phyloP scores from a whole-genome alignment of 35 echinoderm and acorn worm species.

The Lytechinus pictus region DNA sequence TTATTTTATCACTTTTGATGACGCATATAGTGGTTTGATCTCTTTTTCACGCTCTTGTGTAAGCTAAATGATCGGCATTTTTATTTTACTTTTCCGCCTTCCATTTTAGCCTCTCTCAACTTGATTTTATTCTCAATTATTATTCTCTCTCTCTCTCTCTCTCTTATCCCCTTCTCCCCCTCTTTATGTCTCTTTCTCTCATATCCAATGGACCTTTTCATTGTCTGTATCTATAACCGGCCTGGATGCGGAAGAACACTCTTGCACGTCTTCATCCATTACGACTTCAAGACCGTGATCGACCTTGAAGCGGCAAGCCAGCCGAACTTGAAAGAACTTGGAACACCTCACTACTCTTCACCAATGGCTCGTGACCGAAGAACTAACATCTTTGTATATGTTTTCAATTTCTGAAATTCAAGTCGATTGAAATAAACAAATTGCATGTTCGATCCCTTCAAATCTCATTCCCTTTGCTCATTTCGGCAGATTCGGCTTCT shows the following conservation, averaged over 20 bases:
- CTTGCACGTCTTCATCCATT: slow-evolving; percentile 30
- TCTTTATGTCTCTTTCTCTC: not conserved
- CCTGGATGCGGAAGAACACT: slow-evolving; percentile 15
- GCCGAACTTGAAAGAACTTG: slow-evolving; percentile 37
- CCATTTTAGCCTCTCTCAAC: too few relatives aligned
- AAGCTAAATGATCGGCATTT: too few relatives aligned
- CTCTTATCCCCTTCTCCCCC: too few relatives aligned
- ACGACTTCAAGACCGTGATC: slow-evolving; percentile 7
- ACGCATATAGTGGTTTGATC: too few relatives aligned
- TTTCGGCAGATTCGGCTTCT: not conserved
- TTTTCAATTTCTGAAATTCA: slow-evolving; percentile 39
- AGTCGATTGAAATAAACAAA: slow-evolving; percentile 37
- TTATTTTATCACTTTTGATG: too few relatives aligned
- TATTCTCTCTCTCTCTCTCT: too few relatives aligned
- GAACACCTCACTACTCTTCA: slow-evolving; percentile 28
- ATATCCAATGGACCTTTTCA: not conserved
- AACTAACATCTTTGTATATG: slow-evolving; percentile 21
- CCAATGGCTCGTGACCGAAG: slow-evolving; percentile 29
- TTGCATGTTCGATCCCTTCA: slow-evolving; percentile 17
- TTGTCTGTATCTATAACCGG: not conserved
- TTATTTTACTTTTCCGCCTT: too few relatives aligned
- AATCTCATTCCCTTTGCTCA: not conserved
- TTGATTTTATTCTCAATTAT: too few relatives aligned
- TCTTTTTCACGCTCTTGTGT: too few relatives aligned
- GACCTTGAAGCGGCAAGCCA: slow-evolving; percentile 42